phyloP scores from a whole-genome alignment of 2,888 invertebrate species.

The Alsophila aescularia region DNA sequence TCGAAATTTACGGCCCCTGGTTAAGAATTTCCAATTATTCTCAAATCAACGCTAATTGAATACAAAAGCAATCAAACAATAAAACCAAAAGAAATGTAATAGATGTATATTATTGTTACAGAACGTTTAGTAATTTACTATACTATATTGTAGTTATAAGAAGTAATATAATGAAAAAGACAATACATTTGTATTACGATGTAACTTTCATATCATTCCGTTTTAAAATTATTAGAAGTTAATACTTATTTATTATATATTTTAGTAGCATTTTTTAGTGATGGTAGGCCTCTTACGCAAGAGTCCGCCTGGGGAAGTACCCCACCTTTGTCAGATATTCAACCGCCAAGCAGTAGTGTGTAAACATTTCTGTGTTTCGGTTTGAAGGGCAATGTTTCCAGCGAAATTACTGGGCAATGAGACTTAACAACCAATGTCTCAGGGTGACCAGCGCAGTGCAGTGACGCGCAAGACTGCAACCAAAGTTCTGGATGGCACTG shows the following conservation, averaged over 20 bases:
- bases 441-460: no score
- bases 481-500: no score
- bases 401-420: no score
- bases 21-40: neutral
- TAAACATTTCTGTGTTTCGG: no score
- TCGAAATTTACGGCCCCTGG: neutral
- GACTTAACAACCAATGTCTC: no score
- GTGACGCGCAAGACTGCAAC: no score
- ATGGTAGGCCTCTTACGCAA: no score
- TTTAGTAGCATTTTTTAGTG: no score
- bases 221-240: slow-evolving; percentile 41
- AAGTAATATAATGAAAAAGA: slow-evolving; percentile 70
- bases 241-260: slow-evolving; percentile 14
- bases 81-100: slow-evolving; percentile 16
- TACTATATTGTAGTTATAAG: slow-evolving; percentile 59
- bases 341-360: no score
- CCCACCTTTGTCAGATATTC: no score
- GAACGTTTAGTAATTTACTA: slow-evolving; percentile 41
- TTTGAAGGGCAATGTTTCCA: no score
- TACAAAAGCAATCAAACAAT: slow-evolving; percentile 25
- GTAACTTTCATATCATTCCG: slow-evolving; percentile 68
- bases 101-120: slow-evolving; percentile 21
- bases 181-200: slow-evolving; percentile 78
- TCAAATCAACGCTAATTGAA: slow-evolving; percentile 18
- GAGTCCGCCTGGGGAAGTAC: no score